Evolutionary conservation across 2,888 invertebrate species (phyloP), one percentile per base, ranked within the genome.

Genomic region (Melikaiella ostensackeni): DNA sequence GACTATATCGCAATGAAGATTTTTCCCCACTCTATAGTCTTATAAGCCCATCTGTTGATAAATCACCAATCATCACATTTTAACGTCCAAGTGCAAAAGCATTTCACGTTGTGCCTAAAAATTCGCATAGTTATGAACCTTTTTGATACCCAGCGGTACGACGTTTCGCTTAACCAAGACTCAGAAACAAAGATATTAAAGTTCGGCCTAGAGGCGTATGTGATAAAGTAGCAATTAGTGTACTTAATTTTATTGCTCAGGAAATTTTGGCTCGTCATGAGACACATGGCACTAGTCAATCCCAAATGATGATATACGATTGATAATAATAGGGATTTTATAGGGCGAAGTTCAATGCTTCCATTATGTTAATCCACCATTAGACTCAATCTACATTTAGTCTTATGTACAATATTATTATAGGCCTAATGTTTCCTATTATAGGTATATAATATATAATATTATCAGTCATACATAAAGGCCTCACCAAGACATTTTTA

Each of bases 1-100:
- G 97, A 98, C 92, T 97, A 96, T 88, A 94, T 95, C 73, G 92
- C 93, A 62, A 96, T 97, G 95, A 95, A 96, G 86, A 93, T 98
- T 80, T 97, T 97, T 91, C 98, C 98, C 2, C 93, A 93, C 89
- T 95, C 95, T 75, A 92, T 96, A 83, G 91, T 94, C 38, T 92
- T 94, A 89, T 95, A 92, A 94, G 88, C 59, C 24, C 9, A 50
- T 21, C 38, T 38, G 21, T 76, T 5, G 7, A 19, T 30, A 16
- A 38, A 33, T 2, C 16, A 59, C 35, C n/a, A 59, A 16, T 38
- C 24, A 33, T 74, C 27, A 38, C 9, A 35, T 24, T 61, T 59
- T 74, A 24, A 21, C 61, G 59, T 74, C 61, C 59, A 74, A n/a
- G 50, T n/a, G 38, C 27, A 75, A 75, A 84, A 87, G 82, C 83